A percentile compares a stretch with the other conserved stretches of the same genome.
Evolutionary conservation across 2,797 vertebrate species (phyloP).

Genomic region (Pangasius djambal): DNA sequence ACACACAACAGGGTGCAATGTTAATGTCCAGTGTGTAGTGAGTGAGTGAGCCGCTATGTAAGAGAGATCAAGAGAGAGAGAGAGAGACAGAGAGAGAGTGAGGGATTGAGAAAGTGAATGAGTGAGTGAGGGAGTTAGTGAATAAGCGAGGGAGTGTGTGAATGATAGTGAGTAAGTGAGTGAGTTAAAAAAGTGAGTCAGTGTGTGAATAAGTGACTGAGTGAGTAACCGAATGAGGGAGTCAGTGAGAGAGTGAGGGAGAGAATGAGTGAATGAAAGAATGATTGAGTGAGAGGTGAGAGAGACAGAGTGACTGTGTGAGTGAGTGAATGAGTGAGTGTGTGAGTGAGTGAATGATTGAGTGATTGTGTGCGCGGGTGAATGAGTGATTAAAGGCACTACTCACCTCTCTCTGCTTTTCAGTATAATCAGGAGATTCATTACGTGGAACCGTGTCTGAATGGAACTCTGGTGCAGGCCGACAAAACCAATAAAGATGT

Average conservation of each 20-base stretch:
- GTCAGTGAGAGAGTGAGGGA: not conserved
- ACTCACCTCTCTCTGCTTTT: not conserved
- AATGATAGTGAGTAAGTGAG: not conserved
- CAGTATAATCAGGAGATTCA: constrained; percentile 97
- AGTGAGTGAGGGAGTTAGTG: not conserved
- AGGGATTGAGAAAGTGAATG: not conserved
- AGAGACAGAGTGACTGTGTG: not conserved
- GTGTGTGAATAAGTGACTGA: not conserved
- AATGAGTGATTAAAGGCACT: not conserved
- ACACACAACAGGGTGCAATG: not conserved
- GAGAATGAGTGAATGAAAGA: not conserved
- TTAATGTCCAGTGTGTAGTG: not conserved
- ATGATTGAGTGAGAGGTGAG: not conserved
- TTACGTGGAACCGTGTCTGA: constrained; percentile 96
- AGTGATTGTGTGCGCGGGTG: not conserved
- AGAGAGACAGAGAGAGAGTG: not conserved
- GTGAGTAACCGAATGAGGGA: not conserved
- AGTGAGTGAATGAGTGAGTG: not conserved
- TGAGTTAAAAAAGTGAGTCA: not conserved
- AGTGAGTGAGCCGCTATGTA: not conserved
- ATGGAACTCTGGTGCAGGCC: constrained; percentile 93
- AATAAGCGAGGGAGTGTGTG: not conserved
- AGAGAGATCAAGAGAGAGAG: not conserved
- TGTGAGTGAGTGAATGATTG: not conserved
- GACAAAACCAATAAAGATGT: constrained; percentile 97